These are phyloP conservation scores for Lordiphosa stackelbergi DNA, from an alignment of 1,140 invertebrate genomes.

Conservation along the genomic window DNA sequence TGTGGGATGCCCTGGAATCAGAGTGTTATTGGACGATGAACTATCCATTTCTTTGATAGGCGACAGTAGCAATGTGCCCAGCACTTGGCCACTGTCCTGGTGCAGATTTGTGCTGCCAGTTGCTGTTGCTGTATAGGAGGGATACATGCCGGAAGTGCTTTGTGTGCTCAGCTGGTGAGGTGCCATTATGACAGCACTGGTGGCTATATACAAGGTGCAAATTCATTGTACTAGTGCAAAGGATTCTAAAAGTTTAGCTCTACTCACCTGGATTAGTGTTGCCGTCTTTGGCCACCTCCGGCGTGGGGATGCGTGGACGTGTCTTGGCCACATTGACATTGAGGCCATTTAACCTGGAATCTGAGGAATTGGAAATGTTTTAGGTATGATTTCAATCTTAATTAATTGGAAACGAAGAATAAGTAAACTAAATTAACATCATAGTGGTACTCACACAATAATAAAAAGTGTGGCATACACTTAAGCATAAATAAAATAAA, in stretches of 20 bases:
- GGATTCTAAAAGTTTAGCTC: constrained; percentile 17
- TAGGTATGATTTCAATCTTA: not conserved
- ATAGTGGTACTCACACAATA: too few species aligned
- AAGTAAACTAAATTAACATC: not conserved
- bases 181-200: constrained; percentile 71
- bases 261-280: constrained; percentile 78
- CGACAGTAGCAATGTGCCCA: constrained; percentile 85
- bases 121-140: constrained; percentile 79
- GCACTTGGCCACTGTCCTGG: constrained; percentile 80
- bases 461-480: too few species aligned
- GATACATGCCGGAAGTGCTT: constrained; percentile 80
- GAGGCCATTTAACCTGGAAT: constrained; percentile 80
- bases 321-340: constrained; percentile 84
- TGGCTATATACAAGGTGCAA: constrained; percentile 40
- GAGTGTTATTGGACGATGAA: constrained; percentile 83
- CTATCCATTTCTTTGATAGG: constrained; percentile 87
- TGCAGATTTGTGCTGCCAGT: constrained; percentile 79
- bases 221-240: constrained; percentile 7
- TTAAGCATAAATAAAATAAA: too few species aligned
- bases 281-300: constrained; percentile 88
- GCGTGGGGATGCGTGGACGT: constrained; percentile 89
- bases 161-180: constrained; percentile 77
- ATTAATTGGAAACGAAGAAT: not conserved
- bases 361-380: constrained; percentile 21
- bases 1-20: constrained; percentile 80